A percentile compares a stretch with the other conserved stretches of the same genome.
Conservation (phyloP, 2,113 vertebrate species). For the Pyrgilauda ruficollis region DNA sequence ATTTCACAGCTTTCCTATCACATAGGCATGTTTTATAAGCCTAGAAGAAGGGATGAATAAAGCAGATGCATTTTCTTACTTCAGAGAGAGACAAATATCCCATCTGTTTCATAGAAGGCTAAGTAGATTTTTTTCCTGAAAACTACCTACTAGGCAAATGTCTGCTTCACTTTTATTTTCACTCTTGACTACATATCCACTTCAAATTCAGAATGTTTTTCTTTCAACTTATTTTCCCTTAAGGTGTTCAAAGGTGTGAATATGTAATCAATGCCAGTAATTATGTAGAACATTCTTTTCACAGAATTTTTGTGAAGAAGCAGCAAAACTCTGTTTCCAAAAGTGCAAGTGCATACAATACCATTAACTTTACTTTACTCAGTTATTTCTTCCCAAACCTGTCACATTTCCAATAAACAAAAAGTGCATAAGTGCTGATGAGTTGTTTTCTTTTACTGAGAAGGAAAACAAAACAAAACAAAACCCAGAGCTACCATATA, state of each 20-base stretch:
- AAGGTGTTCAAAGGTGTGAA: conserved; percentile 24
- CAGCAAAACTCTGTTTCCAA: neutral
- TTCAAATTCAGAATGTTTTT: conserved; percentile 34
- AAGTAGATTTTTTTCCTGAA: conserved; percentile 16
- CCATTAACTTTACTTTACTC: neutral
- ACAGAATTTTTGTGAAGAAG: neutral
- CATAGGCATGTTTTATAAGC: neutral
- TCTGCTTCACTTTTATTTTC: conserved; percentile 36
- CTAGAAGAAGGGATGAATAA: conserved; percentile 2
- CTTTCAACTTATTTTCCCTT: conserved; percentile 27
- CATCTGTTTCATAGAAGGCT: neutral
- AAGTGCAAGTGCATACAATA: neutral
- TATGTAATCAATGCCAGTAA: conserved; percentile 14
- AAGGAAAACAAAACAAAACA: neutral
- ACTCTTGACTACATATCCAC: conserved; percentile 1
- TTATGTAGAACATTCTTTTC: neutral
- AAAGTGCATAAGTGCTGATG: neutral
- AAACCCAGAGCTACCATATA: neutral
- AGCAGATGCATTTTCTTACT: conserved; percentile 14
- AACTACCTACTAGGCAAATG: conserved; percentile 21
- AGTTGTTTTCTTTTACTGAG: neutral
- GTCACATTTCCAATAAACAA: neutral
- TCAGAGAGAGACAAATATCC: conserved; percentile 25
- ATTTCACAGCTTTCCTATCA: neutral
- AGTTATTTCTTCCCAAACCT: neutral